These are phyloP conservation scores for Acanthurus tractus DNA, from an alignment of 2,797 vertebrate species.

Conservation along the genomic window DNA sequence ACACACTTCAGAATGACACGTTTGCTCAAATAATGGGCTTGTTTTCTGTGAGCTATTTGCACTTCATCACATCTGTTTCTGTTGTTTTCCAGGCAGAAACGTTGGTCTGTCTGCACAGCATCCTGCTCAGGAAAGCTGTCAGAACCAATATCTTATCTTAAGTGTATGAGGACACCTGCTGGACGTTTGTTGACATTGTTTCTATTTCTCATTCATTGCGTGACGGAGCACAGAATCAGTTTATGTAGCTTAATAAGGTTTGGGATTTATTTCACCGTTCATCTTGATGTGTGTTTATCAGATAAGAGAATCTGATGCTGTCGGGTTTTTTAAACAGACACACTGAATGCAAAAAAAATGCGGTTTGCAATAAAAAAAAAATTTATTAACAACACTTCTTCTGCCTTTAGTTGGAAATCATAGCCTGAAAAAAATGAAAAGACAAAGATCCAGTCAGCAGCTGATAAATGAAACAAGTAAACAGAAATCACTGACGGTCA, in stretches of 20 bases:
- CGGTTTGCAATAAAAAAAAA: neutral
- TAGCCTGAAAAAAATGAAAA: conserved; percentile 72
- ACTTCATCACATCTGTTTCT: conserved; percentile 23
- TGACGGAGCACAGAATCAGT: too few relatives aligned
- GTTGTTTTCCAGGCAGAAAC: conserved; percentile 26
- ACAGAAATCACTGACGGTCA: neutral
- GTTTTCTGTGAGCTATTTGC: conserved; percentile 18
- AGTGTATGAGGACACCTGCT: conserved; percentile 81
- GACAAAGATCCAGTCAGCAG: conserved; percentile 11
- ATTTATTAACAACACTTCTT: conserved; percentile 51
- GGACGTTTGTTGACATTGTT: conserved; percentile 67
- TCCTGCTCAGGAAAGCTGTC: conserved; percentile 48
- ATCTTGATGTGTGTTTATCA: conserved; percentile 13
- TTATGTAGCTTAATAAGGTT: conserved; percentile 2
- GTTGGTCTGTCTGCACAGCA: conserved; percentile 19
- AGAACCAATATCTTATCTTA: conserved; percentile 58
- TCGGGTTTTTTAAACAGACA: conserved; percentile 12
- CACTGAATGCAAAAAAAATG: conserved; percentile 10
- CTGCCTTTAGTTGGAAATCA: conserved; percentile 83
- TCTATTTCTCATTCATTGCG: conserved; percentile 4
- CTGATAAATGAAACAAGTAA: neutral
- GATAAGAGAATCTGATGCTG: neutral
- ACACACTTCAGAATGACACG: conserved; percentile 1
- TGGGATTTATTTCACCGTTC: conserved; percentile 2
- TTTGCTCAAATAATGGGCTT: conserved; percentile 17